Base-by-base conservation (phyloP, 2,797 vertebrate species). In the Fringilla coelebs region DNA sequence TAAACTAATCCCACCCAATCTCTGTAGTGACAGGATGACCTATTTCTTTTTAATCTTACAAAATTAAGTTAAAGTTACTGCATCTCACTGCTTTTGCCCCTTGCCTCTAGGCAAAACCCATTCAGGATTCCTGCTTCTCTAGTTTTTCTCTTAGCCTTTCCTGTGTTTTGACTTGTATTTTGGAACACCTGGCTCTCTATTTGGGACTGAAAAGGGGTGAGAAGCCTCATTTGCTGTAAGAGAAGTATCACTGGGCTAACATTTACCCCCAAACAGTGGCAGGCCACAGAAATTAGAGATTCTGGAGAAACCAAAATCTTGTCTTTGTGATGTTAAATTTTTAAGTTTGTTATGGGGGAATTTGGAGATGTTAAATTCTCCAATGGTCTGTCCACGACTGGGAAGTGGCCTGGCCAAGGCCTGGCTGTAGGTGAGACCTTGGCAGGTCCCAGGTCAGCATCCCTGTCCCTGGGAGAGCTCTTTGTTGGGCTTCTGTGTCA, bases 121-220 rank as follows among this genome's bases (percentile, higher is more conserved):
- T 95, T 86, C 76, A 57, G 65, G 78, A 94, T 95, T 95, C 62
- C 48, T 77, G 84, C 86, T 89, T 94, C 85, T 88, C 89, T 76
- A 28, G 55, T 80, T 90, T 79, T 90, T 94, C 70, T 88, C 61
- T 75, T 91, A 84, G 86, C 28, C 60, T 43, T 94, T 81, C 4
- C 2, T 94, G n/a, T 90, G 82, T 90, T 86, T 67, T 91, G 68
- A 79, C 88, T 95, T 87, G 88, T 78, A 63, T 92, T 95, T 90
- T 93, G 49, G 84, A 95, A 81, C 25, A 88, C 34, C 38, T 91
- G 80, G 38, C 57, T 85, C 40, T 76, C 21, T 51, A 49, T 93
- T 94, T 85, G 34, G 26, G 48, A 25, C 55, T 91, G 40, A 88
- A 81, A 91, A 93, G 31, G 7, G 41, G 3, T 55, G 34, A 86